These are phyloP conservation scores for Antheraea pernyi DNA, from an alignment of 1,140 invertebrate species.

Conservation along the genomic window DNA sequence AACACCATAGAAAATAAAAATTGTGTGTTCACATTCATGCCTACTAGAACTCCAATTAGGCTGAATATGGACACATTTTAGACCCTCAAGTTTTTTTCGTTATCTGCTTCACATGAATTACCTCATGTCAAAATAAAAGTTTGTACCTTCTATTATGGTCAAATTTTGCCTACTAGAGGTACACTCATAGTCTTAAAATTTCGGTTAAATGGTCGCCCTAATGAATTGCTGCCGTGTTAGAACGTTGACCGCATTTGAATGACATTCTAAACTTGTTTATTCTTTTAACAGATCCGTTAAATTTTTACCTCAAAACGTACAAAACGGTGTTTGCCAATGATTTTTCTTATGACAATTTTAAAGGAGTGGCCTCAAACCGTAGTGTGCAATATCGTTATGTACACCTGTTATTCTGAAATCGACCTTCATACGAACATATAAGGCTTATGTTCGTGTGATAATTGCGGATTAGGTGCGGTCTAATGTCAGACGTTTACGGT, in stretches of 20 bases:
- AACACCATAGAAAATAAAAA: too few species aligned
- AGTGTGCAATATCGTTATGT: background rate
- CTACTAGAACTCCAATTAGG: too few species aligned
- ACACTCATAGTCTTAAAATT: background rate
- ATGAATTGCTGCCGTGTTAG: background rate
- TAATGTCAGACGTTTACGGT: conserved; percentile 21
- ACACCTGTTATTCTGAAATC: background rate
- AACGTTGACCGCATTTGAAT: background rate
- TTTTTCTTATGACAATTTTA: background rate
- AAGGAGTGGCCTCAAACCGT: background rate
- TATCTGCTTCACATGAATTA: too few species aligned
- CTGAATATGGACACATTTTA: too few species aligned
- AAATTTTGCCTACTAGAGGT: too few species aligned
- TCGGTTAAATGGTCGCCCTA: background rate
- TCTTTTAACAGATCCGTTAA: background rate
- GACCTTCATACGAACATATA: background rate
- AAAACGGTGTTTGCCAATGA: background rate
- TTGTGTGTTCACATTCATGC: too few species aligned
- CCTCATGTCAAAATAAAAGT: too few species aligned
- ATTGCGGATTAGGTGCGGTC: conserved; percentile 14
- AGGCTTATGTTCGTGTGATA: background rate
- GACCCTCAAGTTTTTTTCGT: too few species aligned
- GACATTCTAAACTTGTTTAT: background rate
- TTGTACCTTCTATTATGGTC: too few species aligned
- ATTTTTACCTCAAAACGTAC: background rate